These are phyloP conservation scores for Euproctis similis DNA, from an alignment of 2,888 invertebrate genomes.

Conservation along the genomic window DNA sequence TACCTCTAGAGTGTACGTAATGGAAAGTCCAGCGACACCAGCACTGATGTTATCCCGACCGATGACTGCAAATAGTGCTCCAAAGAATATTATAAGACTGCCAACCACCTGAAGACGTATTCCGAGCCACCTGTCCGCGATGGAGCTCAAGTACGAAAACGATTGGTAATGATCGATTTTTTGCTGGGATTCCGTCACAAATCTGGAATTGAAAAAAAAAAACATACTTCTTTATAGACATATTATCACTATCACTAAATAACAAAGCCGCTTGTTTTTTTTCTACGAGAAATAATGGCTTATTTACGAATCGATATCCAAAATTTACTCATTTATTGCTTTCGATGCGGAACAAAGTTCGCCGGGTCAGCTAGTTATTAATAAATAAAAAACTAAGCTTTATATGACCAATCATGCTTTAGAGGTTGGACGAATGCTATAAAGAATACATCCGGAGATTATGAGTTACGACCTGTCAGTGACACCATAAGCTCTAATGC, in stretches of 20 bases:
- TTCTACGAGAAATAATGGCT: no score
- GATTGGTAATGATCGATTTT: constrained; percentile 95
- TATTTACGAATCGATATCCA: no score
- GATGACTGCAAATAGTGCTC: constrained; percentile 93
- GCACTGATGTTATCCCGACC: constrained; percentile 81
- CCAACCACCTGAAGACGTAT: constrained; percentile 96
- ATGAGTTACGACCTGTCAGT: constrained; percentile 79
- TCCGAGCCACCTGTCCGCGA: constrained; percentile 97
- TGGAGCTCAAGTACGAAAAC: constrained; percentile 92
- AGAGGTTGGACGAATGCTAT: not conserved
- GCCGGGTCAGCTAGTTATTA: no score
- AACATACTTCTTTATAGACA: no score
- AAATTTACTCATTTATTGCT: no score
- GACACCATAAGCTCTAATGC: constrained; percentile 90
- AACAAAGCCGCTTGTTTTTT: no score
- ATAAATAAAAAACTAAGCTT: no score
- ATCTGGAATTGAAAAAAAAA: constrained; percentile 64
- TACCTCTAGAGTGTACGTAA: constrained; percentile 91
- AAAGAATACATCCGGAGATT: not conserved
- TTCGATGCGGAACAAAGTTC: no score
- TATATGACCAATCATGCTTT: no score
- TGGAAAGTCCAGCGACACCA: constrained; percentile 90
- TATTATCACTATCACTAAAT: no score
- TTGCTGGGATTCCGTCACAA: constrained; percentile 90
- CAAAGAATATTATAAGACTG: constrained; percentile 94